Evolutionary conservation across 2,113 vertebrate species (phyloP), one percentile per base, ranked within the genome.

Genomic region (Equus quagga): DNA sequence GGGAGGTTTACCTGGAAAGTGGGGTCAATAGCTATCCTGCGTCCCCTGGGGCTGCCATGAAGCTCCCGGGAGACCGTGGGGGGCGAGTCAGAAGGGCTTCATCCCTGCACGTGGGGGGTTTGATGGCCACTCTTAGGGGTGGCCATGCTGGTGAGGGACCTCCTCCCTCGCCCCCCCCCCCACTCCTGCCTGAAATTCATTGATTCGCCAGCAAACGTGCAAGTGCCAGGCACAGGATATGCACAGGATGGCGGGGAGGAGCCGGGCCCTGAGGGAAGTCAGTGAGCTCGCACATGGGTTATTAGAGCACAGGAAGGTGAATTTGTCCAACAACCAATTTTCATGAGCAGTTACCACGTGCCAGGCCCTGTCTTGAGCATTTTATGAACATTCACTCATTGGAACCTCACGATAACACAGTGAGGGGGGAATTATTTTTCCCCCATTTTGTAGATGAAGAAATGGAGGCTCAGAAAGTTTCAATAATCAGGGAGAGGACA

Each of bases 261-360:
- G 31, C 5, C 18, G 28, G 17, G 70, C 6, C 58, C 54, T 75
- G 21, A 0, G 2, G 17, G 15, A 54, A 54, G 14, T 62, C 67
- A 69, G 36, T 41, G 60, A 28, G 14, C 2, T 0, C 0, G 0
- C 2, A 28, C 9, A 1, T 12, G 33, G 14, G 26, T 24, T 15
- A 41, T 10, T 17, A 56, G 89, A 89, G 11, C 18, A 31, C 41
- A 26, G n/a, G 23, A 56, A 60, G 49, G 58, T 8, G 49, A n/a
- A 62, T 67, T 23, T 81, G 62, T 46, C 75, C 41, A 24, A 70
- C 49, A 87, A 41, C 9, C 31, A 14, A 18, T 72, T 72, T 58
- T 89, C 64, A 62, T 36, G 24, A 78, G 76, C 31, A 72, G 11
- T 82, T 91, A 82, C 89, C 67, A 41, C 28, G 36, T 96, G n/a